Evolutionary conservation across 2,113 vertebrate species (phyloP), one percentile per base, ranked within the genome.

Genomic region (Psephotus haematonotus): DNA sequence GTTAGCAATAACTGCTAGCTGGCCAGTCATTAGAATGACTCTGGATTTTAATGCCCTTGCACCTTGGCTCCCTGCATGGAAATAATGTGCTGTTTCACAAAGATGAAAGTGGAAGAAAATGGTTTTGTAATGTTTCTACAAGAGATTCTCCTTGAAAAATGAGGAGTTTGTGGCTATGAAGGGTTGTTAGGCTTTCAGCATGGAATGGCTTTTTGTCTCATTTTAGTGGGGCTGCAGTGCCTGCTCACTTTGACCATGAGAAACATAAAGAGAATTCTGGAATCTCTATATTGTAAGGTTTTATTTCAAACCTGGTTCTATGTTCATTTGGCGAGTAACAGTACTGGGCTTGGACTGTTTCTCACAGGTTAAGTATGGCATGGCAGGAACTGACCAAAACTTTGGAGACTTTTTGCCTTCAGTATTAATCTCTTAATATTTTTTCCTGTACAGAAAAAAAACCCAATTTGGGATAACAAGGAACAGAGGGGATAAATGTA

Each of bases 41-140:
- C 50, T 46, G 85, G 85, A 13, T 96, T 88, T 90, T 90, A 94
- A 93, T 92, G 85, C 82, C 85, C 68, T 85, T 75, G 59, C 70
- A 90, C 82, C 71, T 76, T 55, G 67, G 60, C 75, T 82, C 64
- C 49, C 71, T 83, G 71, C 43, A 11, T 70, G 71, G 87, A 63
- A 78, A 81, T 95, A 77, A 86, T 50, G 79, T 80, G 77, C 70
- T 91, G 88, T 74, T 96, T 83, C 68, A 27, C 7, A 1, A 33
- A 90, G 88, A 93, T 88, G 96, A 93, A 96, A 91, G 91, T 44
- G 18, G 35, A 77, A n/a, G 64, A 78, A 96, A 93, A 93, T 86
- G 72, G 37, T 53, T 87, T 86, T 74, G 75, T 78, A 75, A 92
- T 90, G 72, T 93, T 92, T 90, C 85, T 92, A 64, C n/a, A 70